Percentiles rank a stretch among this genome's conserved stretches.
phyloP scores from a whole-genome alignment of 2,888 invertebrate genomes.

The Ophraella communa region DNA sequence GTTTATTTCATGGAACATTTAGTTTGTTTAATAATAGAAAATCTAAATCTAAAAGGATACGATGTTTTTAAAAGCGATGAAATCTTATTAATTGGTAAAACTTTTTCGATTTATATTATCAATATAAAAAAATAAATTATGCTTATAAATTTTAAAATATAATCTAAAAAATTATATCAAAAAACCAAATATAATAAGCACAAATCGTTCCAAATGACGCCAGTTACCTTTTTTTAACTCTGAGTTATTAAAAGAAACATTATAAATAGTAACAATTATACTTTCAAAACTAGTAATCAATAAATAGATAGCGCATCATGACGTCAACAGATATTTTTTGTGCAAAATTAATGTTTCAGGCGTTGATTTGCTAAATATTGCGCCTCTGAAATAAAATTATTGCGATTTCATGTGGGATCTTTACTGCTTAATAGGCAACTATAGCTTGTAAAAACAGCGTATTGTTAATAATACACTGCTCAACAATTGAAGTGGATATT shows the following conservation, averaged over 20 bases:
- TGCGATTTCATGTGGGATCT: background rate
- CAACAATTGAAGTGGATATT: too few relatives aligned
- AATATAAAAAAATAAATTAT: too few relatives aligned
- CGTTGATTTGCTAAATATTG: background rate
- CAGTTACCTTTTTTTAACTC: constrained; percentile 6
- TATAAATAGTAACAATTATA: constrained; percentile 10
- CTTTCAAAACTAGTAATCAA: constrained; percentile 9
- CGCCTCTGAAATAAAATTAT: background rate
- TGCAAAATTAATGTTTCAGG: background rate
- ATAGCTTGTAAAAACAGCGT: too few relatives aligned
- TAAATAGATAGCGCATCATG: constrained; percentile 1
- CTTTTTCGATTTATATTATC: too few relatives aligned
- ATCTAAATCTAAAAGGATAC: too few relatives aligned
- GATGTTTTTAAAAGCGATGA: too few relatives aligned
- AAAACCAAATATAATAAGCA: background rate
- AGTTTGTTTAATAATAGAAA: too few relatives aligned
- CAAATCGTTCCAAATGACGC: background rate
- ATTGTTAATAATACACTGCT: too few relatives aligned
- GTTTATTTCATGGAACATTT: too few relatives aligned
- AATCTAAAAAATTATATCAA: background rate
- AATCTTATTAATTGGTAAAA: too few relatives aligned
- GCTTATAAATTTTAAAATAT: too few relatives aligned
- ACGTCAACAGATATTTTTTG: constrained; percentile 5
- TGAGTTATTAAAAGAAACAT: constrained; percentile 10
- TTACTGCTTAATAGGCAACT: background rate